Conservation (phyloP, 1,140 invertebrate species). For the Lepidurus apus region DNA sequence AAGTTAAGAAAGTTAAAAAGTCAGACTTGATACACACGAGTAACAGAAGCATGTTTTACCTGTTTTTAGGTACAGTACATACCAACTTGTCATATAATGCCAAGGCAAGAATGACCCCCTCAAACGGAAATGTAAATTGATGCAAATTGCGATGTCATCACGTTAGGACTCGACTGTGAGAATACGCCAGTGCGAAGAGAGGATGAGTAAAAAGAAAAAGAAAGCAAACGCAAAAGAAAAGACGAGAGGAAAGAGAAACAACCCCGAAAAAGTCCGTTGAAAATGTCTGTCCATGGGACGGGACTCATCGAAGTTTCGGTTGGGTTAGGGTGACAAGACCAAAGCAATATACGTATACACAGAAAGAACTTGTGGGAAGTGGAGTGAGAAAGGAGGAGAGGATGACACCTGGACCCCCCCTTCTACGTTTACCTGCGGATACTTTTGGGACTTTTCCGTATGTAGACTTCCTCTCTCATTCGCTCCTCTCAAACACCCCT, state of each 20-base stretch:
- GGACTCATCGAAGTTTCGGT: neutral
- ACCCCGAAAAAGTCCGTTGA: constrained; percentile 15
- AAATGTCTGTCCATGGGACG: neutral
- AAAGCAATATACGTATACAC: neutral
- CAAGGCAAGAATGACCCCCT: neutral
- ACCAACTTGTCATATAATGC: neutral
- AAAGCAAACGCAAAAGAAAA: neutral
- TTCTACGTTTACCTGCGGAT: neutral
- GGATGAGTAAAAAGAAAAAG: neutral
- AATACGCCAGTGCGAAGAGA: neutral
- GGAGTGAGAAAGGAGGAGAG: neutral
- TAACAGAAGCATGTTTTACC: neutral
- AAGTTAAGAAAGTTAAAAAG: too few species aligned
- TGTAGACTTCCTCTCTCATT: neutral
- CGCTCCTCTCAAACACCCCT: neutral
- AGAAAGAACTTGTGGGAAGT: neutral
- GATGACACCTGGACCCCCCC: constrained; percentile 12
- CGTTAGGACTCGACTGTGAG: constrained; percentile 9
- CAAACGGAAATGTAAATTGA: constrained; percentile 16
- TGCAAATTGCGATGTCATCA: constrained; percentile 19
- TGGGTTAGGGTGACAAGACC: constrained; percentile 11
- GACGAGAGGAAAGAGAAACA: neutral
- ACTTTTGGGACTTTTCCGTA: neutral
- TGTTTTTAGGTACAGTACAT: neutral
- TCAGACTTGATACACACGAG: neutral